phyloP scores from a whole-genome alignment of 2,113 vertebrate species.

The Donacobius atricapilla region DNA sequence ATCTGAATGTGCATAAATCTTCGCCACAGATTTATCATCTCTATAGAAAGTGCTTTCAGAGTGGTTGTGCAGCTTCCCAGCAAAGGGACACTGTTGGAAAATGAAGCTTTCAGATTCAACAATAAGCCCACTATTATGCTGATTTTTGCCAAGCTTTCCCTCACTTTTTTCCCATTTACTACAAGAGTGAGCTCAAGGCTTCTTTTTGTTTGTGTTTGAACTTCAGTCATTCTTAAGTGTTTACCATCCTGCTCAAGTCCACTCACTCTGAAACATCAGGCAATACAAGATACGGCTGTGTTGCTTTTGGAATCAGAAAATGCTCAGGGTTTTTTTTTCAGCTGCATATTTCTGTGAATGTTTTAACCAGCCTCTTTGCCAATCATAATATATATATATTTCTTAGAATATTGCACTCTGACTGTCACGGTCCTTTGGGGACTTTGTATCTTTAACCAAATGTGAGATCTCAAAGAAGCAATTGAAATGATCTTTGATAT shows the following conservation, averaged over 20 bases:
- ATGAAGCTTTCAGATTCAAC: slow-evolving; percentile 57
- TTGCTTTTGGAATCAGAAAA: not conserved
- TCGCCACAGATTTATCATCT: slow-evolving; percentile 55
- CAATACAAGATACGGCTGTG: not conserved
- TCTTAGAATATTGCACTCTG: not conserved
- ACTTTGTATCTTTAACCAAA: not conserved
- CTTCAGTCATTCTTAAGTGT: slow-evolving; percentile 48
- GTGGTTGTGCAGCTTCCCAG: slow-evolving; percentile 45
- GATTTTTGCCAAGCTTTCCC: slow-evolving; percentile 58
- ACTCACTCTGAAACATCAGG: not conserved
- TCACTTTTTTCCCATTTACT: slow-evolving; percentile 47
- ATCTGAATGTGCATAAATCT: slow-evolving; percentile 67
- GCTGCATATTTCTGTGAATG: not conserved
- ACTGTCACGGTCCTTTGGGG: not conserved
- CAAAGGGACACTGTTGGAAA: slow-evolving; percentile 40
- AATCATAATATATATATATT: not conserved
- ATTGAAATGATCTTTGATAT: not conserved
- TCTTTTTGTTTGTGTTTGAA: slow-evolving; percentile 42
- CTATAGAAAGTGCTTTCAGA: slow-evolving; percentile 57
- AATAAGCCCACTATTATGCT: slow-evolving; percentile 66
- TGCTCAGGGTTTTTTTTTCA: not conserved
- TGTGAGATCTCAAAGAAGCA: not conserved
- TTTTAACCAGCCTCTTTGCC: not conserved
- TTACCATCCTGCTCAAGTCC: slow-evolving; percentile 29
- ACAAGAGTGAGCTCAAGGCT: slow-evolving; percentile 43